Evolutionary conservation across 1,140 invertebrate species (phyloP).

Genomic region (Forficula auricularia): DNA sequence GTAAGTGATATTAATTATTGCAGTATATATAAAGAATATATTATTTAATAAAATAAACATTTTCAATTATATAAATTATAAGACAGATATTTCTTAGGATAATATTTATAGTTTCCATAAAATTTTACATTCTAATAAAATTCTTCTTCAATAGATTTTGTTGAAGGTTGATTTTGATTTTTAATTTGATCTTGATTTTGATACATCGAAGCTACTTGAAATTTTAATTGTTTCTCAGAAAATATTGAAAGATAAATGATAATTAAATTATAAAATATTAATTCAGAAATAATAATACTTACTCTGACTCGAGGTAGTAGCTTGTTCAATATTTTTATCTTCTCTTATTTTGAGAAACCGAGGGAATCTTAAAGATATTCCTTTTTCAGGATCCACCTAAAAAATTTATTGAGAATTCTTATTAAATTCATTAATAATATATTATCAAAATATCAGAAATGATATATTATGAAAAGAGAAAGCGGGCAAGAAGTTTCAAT

Average conservation of each 20-base stretch:
- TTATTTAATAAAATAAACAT: too few species aligned
- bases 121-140: conserved; percentile 49
- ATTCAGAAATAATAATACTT: conserved; percentile 23
- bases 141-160: conserved; percentile 37
- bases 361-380: conserved; percentile 91
- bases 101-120: too few species aligned
- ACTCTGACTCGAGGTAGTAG: conserved; percentile 79
- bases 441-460: too few species aligned
- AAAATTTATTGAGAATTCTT: too few species aligned
- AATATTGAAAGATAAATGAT: conserved; percentile 3
- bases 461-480: too few species aligned
- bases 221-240: conserved; percentile 2
- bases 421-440: too few species aligned
- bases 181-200: conserved; percentile 81
- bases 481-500: too few species aligned
- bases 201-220: conserved; percentile 56
- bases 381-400: conserved; percentile 73
- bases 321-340: conserved; percentile 85
- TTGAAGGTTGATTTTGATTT: conserved; percentile 41
- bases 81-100: too few species aligned
- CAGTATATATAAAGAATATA: too few species aligned
- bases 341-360: conserved; percentile 82
- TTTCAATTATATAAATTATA: too few species aligned
- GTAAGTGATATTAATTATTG: too few species aligned
- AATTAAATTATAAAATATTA: conserved; percentile 4